Conservation (phyloP, 2,888 invertebrate species). For the Pyrrhia umbra region DNA sequence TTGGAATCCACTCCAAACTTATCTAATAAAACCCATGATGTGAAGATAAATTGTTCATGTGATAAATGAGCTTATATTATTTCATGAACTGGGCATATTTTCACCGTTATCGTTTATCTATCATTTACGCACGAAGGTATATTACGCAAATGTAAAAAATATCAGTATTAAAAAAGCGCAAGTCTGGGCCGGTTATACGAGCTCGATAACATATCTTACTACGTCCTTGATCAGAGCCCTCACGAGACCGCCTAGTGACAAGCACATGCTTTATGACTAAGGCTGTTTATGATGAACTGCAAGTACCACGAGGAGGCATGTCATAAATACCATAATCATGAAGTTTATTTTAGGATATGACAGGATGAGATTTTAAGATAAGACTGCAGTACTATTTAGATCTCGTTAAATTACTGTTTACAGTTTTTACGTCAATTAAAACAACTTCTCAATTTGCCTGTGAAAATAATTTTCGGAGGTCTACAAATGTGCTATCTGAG, state of each 20-base stretch:
- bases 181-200: conserved; percentile 24
- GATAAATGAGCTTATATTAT: conserved; percentile 25
- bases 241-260: conserved; percentile 36
- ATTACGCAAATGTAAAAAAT: conserved; percentile 14
- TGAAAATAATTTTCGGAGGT: too few species aligned
- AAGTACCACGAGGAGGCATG: neutral
- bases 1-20: neutral
- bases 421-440: neutral
- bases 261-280: conserved; percentile 9
- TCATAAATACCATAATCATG: neutral
- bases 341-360: neutral
- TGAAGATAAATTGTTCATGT: conserved; percentile 7
- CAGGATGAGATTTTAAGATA: neutral
- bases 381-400: neutral
- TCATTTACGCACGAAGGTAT: conserved; percentile 36
- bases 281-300: too few species aligned
- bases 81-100: conserved; percentile 32
- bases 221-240: conserved; percentile 24
- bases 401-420: neutral
- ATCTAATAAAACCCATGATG: conserved; percentile 16
- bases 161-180: conserved; percentile 26
- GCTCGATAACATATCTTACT: conserved; percentile 36
- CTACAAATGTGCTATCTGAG: too few species aligned
- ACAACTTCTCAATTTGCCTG: too few species aligned
- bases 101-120: conserved; percentile 29